Evolutionary conservation across 2,888 invertebrate species (phyloP), one percentile per base, ranked within the genome.

Genomic region (Meliscaeva auricollis): DNA sequence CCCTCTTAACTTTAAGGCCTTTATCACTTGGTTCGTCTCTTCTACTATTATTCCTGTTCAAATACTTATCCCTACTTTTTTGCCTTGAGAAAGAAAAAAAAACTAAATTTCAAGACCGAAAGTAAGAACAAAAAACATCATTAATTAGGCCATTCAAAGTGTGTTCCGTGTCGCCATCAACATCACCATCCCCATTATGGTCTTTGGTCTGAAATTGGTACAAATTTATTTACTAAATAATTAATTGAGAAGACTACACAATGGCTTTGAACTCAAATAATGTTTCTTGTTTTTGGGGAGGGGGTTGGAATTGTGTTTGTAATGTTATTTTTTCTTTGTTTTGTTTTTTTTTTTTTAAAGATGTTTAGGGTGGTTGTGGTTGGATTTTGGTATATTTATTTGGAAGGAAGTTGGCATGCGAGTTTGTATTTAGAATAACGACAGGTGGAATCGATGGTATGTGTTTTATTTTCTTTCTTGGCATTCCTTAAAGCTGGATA

Each of bases 171-270:
- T 83, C 78, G 68, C 41, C 50, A 30, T 52, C 7, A 30, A 13
- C 26, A 11, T 26, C n/a, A 8, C 35, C 35, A 38, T 38, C 9
- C 35, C 26, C 26, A 26, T 38, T 38, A 4, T 11, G 4, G 26
- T 6, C 32, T 54, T 30, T 66, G 66, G 26, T 15, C 68, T 35
- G 64, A 56, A 83, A 69, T 54, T 78, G 74, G 75, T 60, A 60
- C 80, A 80, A 66, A 84, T 72, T 80, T 72, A 60, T 80, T 60
- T 74, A 72, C 70, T 84, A 76, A 84, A 80, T 84, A 80, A 84
- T 84, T 84, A 84, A 84, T 80, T 68, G 70, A 48, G 17, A 44
- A 38, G 41, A 68, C 66, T 46, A 66, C 17, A 70, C 58, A 75
- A 74, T 17, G 66, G 48, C 52, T 79, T 79, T 70, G 74, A 75